phyloP scores from a whole-genome alignment of 64 coral and sea anemone species.

The Stichodactyla mertensii region DNA sequence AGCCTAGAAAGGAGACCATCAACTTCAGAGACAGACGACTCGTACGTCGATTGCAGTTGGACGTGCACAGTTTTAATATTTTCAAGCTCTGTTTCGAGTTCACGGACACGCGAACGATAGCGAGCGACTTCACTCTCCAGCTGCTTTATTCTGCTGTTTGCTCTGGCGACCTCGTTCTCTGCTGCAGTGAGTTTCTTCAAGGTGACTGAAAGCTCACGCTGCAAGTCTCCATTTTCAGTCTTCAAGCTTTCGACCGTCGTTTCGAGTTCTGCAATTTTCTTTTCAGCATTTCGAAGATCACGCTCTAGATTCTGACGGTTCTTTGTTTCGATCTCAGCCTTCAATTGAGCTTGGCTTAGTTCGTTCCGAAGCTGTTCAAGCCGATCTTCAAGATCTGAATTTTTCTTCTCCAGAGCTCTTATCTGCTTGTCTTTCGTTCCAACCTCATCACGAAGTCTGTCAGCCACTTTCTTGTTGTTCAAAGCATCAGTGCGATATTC shows the following conservation, averaged over 20 bases:
- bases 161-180: conserved; percentile 48
- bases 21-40: conserved; percentile 60
- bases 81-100: conserved; percentile 67
- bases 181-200: conserved; percentile 46
- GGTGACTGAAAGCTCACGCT: conserved; percentile 58
- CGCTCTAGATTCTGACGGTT: conserved; percentile 64
- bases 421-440: conserved; percentile 79
- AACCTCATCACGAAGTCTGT: conserved; percentile 74
- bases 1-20: conserved; percentile 70
- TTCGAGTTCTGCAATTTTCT: conserved; percentile 60
- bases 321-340: conserved; percentile 72
- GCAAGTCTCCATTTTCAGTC: conserved; percentile 62
- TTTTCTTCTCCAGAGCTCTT: conserved; percentile 66
- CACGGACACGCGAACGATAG: conserved; percentile 51
- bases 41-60: conserved; percentile 64
- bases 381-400: conserved; percentile 67
- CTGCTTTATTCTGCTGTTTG: conserved; percentile 50
- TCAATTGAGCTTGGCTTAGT: conserved; percentile 69
- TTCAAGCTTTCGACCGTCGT: conserved; percentile 68
- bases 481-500: conserved; percentile 53
- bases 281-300: conserved; percentile 68
- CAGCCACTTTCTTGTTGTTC: conserved; percentile 79
- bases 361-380: conserved; percentile 69
- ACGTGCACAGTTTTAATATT: conserved; percentile 29
- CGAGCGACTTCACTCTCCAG: conserved; percentile 65